Conservation (phyloP, 2,888 invertebrate species). For the Hyposoter didymator region DNA sequence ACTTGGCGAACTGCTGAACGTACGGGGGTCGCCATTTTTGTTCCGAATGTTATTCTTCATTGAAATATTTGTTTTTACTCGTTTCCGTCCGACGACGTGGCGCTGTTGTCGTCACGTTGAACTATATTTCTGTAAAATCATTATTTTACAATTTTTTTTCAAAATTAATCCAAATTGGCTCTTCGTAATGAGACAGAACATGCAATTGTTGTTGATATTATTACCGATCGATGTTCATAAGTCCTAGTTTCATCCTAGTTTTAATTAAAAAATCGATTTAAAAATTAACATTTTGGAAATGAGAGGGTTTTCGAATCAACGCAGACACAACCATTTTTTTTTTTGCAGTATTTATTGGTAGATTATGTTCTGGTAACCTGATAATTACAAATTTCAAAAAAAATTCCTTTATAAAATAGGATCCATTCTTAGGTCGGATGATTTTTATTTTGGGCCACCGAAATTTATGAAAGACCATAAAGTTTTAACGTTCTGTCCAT, state of each 20-base stretch:
- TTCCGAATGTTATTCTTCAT: conserved; percentile 10
- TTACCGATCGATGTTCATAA: not conserved
- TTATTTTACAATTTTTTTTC: not conserved
- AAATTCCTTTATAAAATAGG: not conserved
- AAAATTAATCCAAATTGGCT: not conserved
- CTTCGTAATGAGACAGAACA: not conserved
- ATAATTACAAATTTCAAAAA: not conserved
- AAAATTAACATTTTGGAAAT: not conserved
- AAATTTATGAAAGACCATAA: conserved; percentile 88
- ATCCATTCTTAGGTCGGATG: not conserved
- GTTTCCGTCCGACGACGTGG: not conserved
- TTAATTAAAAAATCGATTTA: not conserved
- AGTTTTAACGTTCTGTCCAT: conserved; percentile 99
- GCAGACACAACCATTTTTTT: not conserved
- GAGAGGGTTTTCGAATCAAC: not conserved
- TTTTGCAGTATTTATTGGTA: not conserved
- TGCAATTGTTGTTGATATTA: not conserved
- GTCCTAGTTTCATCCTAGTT: too few relatives aligned
- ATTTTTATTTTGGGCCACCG: not conserved
- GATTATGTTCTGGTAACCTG: not conserved
- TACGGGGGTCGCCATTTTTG: conserved; percentile 84
- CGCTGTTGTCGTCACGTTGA: not conserved
- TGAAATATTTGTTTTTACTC: not conserved
- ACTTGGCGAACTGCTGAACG: conserved; percentile 88
- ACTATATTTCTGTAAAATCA: not conserved